Evolutionary conservation across 35 echinoderm and acorn worm genomes (phyloP).

Genomic region (Heliocidaris tuberculata): DNA sequence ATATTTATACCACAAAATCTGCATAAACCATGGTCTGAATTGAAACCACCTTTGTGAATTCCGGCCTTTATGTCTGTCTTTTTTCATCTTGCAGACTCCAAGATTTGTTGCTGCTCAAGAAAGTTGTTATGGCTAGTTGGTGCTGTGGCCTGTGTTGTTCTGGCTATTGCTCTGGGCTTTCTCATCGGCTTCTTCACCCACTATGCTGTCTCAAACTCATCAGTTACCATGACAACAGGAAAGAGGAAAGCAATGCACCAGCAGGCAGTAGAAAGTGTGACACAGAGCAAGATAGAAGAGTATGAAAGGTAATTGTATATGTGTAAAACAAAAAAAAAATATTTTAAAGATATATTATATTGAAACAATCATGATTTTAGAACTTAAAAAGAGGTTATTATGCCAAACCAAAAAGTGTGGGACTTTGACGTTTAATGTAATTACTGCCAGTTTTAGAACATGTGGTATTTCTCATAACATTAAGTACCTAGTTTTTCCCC

Average conservation of each 20-base stretch:
- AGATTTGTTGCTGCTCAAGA: background rate
- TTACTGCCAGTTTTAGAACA: background rate
- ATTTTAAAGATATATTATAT: background rate
- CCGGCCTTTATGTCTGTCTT: background rate
- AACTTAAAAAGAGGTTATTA: no score
- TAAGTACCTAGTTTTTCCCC: background rate
- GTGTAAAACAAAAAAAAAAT: background rate
- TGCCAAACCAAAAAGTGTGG: background rate
- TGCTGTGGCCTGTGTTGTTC: background rate
- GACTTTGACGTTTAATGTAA: background rate
- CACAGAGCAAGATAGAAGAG: background rate
- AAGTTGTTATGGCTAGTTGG: background rate
- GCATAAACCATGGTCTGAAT: no score
- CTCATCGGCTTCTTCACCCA: slow-evolving; percentile 26
- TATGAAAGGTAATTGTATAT: background rate
- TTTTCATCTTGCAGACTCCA: background rate
- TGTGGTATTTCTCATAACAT: no score
- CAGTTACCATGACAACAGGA: slow-evolving; percentile 39
- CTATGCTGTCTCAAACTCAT: background rate
- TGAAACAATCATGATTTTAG: background rate
- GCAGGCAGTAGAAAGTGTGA: background rate
- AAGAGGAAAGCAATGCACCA: slow-evolving; percentile 14
- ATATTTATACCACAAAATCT: no score
- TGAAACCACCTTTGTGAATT: no score
- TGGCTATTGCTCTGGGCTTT: slow-evolving; percentile 37